A percentile compares a stretch with the other conserved stretches of the same genome.
phyloP scores from a whole-genome alignment of 2,888 invertebrate species.

The Nowickia ferox region DNA sequence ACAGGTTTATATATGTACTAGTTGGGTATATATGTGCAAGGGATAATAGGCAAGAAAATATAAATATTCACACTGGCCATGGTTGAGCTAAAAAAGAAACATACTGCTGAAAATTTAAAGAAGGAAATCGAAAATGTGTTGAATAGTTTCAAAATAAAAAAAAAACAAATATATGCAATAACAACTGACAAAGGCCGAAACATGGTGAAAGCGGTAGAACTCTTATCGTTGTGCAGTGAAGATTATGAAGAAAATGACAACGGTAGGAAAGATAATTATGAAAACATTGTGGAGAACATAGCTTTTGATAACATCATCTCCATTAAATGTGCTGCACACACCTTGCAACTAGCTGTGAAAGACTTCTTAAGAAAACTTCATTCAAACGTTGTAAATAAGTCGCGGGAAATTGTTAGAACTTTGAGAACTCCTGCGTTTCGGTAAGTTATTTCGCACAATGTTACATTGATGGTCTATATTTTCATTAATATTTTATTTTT shows the following conservation, averaged over 20 bases:
- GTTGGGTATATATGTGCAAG: no score
- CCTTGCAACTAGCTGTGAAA: slow-evolving; percentile 24
- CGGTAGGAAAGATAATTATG: slow-evolving; percentile 3
- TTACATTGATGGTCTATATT: slow-evolving; percentile 28
- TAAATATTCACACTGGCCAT: slow-evolving; percentile 29
- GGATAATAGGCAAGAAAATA: slow-evolving; percentile 16
- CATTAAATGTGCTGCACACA: slow-evolving; percentile 23
- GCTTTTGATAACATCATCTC: slow-evolving; percentile 11
- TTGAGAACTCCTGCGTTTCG: slow-evolving; percentile 31
- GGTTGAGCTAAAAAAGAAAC: slow-evolving; percentile 22
- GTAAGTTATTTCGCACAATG: slow-evolving; percentile 27
- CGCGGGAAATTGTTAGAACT: slow-evolving; percentile 18
- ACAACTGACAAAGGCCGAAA: slow-evolving; percentile 31
- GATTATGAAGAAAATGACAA: slow-evolving; percentile 9
- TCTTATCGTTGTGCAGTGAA: slow-evolving; percentile 30
- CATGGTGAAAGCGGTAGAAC: slow-evolving; percentile 28
- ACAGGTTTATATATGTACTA: no score
- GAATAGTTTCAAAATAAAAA: slow-evolving; percentile 20
- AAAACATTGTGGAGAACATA: slow-evolving; percentile 28
- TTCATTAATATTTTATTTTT: no score
- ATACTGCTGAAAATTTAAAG: no score
- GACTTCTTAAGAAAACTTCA: slow-evolving; percentile 25
- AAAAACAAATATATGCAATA: slow-evolving; percentile 23
- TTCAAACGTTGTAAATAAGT: slow-evolving; percentile 27
- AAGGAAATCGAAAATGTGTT: slow-evolving; percentile 30